Conservation (phyloP, 2,113 vertebrate genomes). For the Chlamydotis undulata region DNA sequence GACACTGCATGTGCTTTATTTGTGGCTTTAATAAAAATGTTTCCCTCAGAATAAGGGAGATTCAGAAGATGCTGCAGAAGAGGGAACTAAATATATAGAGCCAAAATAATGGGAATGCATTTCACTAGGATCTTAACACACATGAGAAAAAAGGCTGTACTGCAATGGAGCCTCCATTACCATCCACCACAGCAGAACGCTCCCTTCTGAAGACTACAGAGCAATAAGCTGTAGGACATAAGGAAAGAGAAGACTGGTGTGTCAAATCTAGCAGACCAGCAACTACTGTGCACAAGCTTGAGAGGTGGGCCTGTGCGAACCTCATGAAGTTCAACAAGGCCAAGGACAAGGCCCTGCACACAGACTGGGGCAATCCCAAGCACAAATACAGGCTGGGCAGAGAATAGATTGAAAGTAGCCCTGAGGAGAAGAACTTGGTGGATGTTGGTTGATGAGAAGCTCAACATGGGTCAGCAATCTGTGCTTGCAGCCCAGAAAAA, state of each 20-base stretch:
- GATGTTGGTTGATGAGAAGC: no score
- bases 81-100: not conserved
- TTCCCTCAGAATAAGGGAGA: not conserved
- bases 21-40: not conserved
- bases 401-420: no score
- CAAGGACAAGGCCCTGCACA: no score
- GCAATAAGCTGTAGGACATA: no score
- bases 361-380: no score
- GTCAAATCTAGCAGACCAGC: not conserved
- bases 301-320: no score
- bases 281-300: not conserved
- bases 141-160: accelerated
- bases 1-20: not conserved
- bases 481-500: no score
- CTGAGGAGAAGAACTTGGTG: no score
- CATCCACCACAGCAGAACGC: accelerated
- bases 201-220: not conserved
- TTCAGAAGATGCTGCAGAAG: not conserved
- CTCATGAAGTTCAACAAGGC: no score
- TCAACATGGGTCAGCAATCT: no score
- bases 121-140: not conserved
- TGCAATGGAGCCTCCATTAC: not conserved
- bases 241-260: not conserved
- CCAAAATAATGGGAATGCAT: not conserved
- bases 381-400: no score